Evolutionary conservation across 2,113 vertebrate genomes (phyloP), one percentile per base, ranked within the genome.

Genomic region (Lycocorax pyrrhopterus): DNA sequence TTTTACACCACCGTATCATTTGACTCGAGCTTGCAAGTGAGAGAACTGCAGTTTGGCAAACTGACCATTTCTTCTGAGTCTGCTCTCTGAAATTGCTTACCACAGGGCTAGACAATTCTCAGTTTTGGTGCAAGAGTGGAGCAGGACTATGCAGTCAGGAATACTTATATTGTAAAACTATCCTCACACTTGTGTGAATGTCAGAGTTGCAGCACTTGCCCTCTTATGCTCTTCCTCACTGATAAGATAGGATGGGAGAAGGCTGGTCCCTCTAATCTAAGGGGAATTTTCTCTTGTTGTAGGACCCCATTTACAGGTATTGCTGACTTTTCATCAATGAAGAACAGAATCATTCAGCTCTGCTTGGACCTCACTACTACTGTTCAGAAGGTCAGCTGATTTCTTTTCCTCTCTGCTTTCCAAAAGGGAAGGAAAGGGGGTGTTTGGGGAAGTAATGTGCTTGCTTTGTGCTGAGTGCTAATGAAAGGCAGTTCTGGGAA

Each of bases 311-410:
- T 99, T 96, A 99, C 99, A 64, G 99, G 99, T 81, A 99, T 99
- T 96, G 99, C 99, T 71, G 99, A 99, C 96, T 99, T 99, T 97
- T 99, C 99, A 47, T 92, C 98, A 90, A 99, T 98, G 68, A 99
- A 99, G 98, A 99, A 99, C 98, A 99, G 99, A 97, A 99, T 99
- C 96, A 99, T 99, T 96, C 99, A 99, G 89, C 98, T 99, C 74
- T 99, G 99, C 96, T 97, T 99, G 97, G 99, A 99, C 93, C 98
- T 99, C 95, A 99, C 99, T 72, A 99, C 99, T 69, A 98, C 99
- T 63, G 99, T 99, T 96, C 99, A 99, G 96, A 99, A 99, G 99
- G 99, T 99, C 95, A 97, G 98, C 92, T 90, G 85, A 77, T 91
- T 85, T 83, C 44, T 73, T 66, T 33, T 55, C 82, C 49, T 33